Evolutionary conservation across 2,888 invertebrate genomes (phyloP).

Genomic region (Dasypogon diadema): DNA sequence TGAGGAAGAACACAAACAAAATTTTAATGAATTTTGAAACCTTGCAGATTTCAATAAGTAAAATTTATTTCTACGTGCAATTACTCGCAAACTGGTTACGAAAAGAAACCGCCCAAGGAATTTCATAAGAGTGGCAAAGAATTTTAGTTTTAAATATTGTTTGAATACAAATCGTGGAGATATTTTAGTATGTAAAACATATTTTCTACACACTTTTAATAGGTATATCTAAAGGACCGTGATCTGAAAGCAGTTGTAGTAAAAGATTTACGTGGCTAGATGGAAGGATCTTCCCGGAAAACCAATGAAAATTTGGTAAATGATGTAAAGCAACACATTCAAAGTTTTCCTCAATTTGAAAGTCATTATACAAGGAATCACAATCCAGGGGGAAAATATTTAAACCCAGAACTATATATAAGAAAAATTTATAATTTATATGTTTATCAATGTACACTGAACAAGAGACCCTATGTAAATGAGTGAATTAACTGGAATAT

Average conservation of each 20-base stretch:
- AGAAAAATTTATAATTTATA: no score
- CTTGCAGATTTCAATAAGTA: not conserved
- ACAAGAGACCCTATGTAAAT: slow-evolving; percentile 13
- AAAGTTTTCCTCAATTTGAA: slow-evolving; percentile 26
- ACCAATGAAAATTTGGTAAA: slow-evolving; percentile 24
- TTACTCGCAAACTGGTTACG: not conserved
- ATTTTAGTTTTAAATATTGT: slow-evolving; percentile 27
- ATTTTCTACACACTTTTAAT: slow-evolving; percentile 14
- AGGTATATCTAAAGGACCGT: no score
- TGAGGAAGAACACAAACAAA: not conserved
- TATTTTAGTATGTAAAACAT: slow-evolving; percentile 31
- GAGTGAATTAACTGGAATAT: slow-evolving; percentile 23
- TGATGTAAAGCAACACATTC: slow-evolving; percentile 14
- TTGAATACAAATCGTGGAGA: slow-evolving; percentile 12
- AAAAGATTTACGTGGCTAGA: slow-evolving; percentile 34
- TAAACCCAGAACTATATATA: no score
- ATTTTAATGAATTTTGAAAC: not conserved
- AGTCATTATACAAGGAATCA: slow-evolving; percentile 22
- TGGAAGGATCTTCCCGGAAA: slow-evolving; percentile 27
- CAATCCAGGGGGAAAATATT: not conserved
- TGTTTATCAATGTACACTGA: no score
- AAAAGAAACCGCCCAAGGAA: not conserved
- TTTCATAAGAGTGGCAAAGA: not conserved
- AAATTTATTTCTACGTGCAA: not conserved
- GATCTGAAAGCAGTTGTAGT: slow-evolving; percentile 26